Conservation (phyloP, 2,888 invertebrate species). For the Danaus chrysippus region DNA sequence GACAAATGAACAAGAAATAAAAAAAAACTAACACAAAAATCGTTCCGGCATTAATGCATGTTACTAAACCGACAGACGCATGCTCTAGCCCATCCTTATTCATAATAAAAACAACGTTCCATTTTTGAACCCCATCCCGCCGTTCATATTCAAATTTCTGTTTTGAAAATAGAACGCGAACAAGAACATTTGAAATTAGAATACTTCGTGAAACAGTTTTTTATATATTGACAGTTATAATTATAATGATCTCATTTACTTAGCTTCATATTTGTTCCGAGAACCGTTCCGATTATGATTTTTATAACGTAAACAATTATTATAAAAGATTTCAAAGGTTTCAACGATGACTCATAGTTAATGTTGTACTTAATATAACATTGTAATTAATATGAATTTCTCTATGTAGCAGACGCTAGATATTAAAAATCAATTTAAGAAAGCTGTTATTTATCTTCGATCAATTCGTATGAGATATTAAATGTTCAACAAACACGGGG, state of each 20-base stretch:
- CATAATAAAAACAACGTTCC: conserved; percentile 73
- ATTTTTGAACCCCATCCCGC: conserved; percentile 60
- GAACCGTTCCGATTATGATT: background rate
- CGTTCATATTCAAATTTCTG: conserved; percentile 69
- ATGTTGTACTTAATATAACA: conserved; percentile 23
- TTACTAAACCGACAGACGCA: conserved; percentile 76
- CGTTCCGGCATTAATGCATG: conserved; percentile 68
- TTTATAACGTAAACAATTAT: background rate
- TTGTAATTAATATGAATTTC: conserved; percentile 11
- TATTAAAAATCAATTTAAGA: conserved; percentile 26
- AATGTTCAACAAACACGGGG: conserved; percentile 58
- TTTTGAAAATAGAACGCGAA: conserved; percentile 46
- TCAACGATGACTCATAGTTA: background rate
- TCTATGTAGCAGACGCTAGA: conserved; percentile 10
- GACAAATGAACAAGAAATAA: conserved; percentile 64
- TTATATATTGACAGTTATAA: background rate
- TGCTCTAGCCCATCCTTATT: conserved; percentile 75
- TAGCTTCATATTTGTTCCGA: background rate
- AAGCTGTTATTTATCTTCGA: conserved; percentile 31
- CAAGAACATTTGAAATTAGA: conserved; percentile 29
- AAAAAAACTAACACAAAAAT: conserved; percentile 61
- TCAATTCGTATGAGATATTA: conserved; percentile 42
- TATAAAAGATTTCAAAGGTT: background rate
- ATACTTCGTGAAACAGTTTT: conserved; percentile 18
- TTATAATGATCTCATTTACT: conserved; percentile 4